Evolutionary conservation across 2,888 invertebrate species (phyloP), one percentile per base, ranked within the genome.

Genomic region (Carabus problematicus): DNA sequence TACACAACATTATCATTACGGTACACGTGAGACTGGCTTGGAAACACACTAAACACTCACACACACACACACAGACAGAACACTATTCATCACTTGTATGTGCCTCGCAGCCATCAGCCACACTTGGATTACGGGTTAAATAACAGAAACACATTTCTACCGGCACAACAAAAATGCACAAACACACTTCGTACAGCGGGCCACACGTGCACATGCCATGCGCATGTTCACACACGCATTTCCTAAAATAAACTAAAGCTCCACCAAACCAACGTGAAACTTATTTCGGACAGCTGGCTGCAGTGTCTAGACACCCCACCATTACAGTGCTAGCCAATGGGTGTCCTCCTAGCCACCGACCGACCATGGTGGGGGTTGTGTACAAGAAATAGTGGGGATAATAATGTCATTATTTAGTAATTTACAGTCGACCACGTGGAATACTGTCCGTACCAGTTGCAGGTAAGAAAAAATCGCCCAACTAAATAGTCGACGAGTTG

Each of bases 371-470:
- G 66, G 72, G 72, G 73, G 73, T 73, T 41, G 43, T 41, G 56
- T n/a, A 43, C 43, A 73, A 71, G 63, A 56, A 59, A 67, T 70
- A 71, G 79, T 73, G 77, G 80, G 81, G 80, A 78, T 82, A 81
- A 81, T 81, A 80, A 81, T 80, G 78, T 81, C 80, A 81, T 82
- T 82, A 81, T 80, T 79, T 79, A 78, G 77, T 80, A 80, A 81
- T 82, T 81, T 80, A 79, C 79, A 79, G 79, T 78, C 76, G 79
- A 76, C 78, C 79, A 79, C 54, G 76, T 77, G 76, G 76, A 75
- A 75, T 75, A 72, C 74, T 75, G 78, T n/a, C 79, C 78, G 79
- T 78, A 77, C 3, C 9, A 39, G 43, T 58, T n/a, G n/a, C 12
- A 14, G 14, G 12, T 7, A 29, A 14, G n/a, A 56, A 47, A n/a